phyloP scores from a whole-genome alignment of 2,797 vertebrate genomes.

The Macropodus opercularis region DNA sequence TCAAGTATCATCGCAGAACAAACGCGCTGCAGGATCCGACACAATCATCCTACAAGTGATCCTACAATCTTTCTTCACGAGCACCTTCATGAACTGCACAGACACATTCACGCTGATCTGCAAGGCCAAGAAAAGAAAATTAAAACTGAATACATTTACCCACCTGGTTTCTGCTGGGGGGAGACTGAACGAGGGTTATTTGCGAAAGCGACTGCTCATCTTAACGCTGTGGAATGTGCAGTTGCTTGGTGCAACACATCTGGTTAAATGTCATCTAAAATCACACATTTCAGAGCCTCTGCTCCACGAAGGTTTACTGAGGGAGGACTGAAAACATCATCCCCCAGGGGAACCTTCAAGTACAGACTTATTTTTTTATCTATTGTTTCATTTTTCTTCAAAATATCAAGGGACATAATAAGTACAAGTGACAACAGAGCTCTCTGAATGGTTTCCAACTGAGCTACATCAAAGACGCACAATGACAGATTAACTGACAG shows the following conservation, averaged over 20 bases:
- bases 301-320: slow-evolving; percentile 10
- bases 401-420: slow-evolving; percentile 19
- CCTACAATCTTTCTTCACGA: too few relatives aligned
- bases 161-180: not conserved
- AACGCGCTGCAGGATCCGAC: slow-evolving; percentile 30
- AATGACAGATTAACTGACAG: slow-evolving; percentile 3
- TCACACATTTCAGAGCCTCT: not conserved
- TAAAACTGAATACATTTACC: slow-evolving; percentile 4
- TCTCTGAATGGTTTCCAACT: slow-evolving; percentile 27
- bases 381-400: slow-evolving; percentile 29
- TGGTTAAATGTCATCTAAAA: slow-evolving; percentile 10
- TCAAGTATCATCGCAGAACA: slow-evolving; percentile 33
- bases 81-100: not conserved
- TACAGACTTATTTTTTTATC: slow-evolving; percentile 6
- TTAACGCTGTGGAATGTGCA: slow-evolving; percentile 20
- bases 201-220: slow-evolving; percentile 13
- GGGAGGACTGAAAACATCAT: not conserved
- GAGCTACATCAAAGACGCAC: slow-evolving; percentile 29
- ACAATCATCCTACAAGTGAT: slow-evolving; percentile 20
- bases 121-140: not conserved
- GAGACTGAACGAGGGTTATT: slow-evolving; percentile 18
- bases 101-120: not conserved
- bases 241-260: slow-evolving; percentile 15
- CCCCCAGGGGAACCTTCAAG: slow-evolving; percentile 11
- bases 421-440: slow-evolving; percentile 20